Base-by-base conservation (phyloP, 2,888 invertebrate genomes). In the Syrista parreyssii region DNA sequence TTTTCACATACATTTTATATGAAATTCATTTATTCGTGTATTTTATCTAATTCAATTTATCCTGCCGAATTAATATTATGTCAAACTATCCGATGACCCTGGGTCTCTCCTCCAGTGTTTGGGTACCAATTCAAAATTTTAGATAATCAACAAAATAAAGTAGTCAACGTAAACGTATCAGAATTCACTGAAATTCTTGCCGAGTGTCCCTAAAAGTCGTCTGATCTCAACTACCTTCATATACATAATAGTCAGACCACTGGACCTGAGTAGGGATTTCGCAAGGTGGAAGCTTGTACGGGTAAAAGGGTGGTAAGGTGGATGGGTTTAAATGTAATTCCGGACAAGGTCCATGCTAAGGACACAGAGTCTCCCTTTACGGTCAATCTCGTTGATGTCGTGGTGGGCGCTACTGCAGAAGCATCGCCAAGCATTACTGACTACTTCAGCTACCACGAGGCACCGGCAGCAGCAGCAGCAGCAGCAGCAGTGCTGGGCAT, bases 401-500 rank as follows among this genome's bases (percentile, higher is more conserved):
- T 85, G 78, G 84, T 82, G 83, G 79, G 80, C 78, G 73, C 55
- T 55, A 55, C 55, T 23, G 55, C 55, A 55, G 55, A 55, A 55
- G 55, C 55, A 55, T 55, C 55, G 23, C 55, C 55, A 55, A 55
- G 23, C 55, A 55, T 55, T 55, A 55, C 55, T 55, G 55, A 55
- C 55, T 55, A 55, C 55, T 55, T 23, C 77, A 76, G 69, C 69
- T 77, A 79, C 79, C 82, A 75, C 73, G 75, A 77, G 80, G 78
- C 55, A 71, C 71, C 71, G 79, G 78, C 78, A 31, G 31, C 74
- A 75, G 33, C 75, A 71, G 33, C 69, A 35, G 33, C 75, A 33
- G 78, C 76, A 84, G 73, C 82, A 81, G 76, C 84, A 83, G 86
- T 86, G 87, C 83, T 86, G 86, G 85, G 83, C 89, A 90, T 91